These are phyloP conservation scores for Aleiodes testaceus DNA, from an alignment of 2,888 invertebrate species.

Conservation along the genomic window DNA sequence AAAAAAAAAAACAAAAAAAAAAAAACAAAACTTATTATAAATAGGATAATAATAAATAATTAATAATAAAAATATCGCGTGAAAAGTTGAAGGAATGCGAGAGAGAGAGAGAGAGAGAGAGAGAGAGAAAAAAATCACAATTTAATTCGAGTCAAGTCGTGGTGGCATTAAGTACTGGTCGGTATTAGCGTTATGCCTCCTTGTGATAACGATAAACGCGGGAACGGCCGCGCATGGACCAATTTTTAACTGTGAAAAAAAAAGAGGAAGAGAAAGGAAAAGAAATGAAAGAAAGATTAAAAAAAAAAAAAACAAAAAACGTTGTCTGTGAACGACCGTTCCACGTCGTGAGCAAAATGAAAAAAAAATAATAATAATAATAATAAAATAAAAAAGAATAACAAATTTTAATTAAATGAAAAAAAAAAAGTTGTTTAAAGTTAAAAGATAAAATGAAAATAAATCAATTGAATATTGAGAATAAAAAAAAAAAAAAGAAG, in stretches of 20 bases:
- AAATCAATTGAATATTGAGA: conserved; percentile 11
- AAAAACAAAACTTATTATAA: conserved; percentile 45
- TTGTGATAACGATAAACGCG: conserved; percentile 53
- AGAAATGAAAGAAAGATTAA: too few relatives aligned
- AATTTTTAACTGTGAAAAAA: not conserved
- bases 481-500: conserved; percentile 8
- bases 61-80: conserved; percentile 42
- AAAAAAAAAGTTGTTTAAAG: conserved; percentile 28
- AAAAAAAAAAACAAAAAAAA: conserved; percentile 44
- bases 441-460: conserved; percentile 32
- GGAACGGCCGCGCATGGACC: conserved; percentile 46
- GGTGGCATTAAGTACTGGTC: conserved; percentile 60
- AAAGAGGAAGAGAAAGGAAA: conserved; percentile 55
- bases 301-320: not conserved
- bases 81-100: conserved; percentile 23
- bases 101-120: conserved; percentile 21
- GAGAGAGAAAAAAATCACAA: conserved; percentile 48
- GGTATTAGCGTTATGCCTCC: conserved; percentile 58
- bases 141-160: conserved; percentile 58
- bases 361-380: conserved; percentile 42
- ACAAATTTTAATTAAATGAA: conserved; percentile 18
- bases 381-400: conserved; percentile 36
- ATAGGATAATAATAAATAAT: conserved; percentile 47
- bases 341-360: conserved; percentile 40
- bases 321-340: conserved; percentile 35